Conservation (phyloP, 2,113 vertebrate species). For the Piliocolobus tephrosceles region DNA sequence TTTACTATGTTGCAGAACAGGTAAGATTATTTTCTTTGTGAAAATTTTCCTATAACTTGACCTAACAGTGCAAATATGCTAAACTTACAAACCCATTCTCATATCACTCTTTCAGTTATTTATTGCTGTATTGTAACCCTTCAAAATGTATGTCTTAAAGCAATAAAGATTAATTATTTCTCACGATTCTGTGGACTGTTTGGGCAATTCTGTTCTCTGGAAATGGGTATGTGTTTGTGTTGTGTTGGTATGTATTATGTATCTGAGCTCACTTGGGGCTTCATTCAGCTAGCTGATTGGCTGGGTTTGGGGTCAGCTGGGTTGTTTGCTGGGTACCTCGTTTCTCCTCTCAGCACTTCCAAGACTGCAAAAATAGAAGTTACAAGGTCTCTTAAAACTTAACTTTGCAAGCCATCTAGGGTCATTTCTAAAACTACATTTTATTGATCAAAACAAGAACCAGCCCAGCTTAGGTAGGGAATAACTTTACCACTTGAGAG, state of each 20-base stretch:
- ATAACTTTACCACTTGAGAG: not conserved
- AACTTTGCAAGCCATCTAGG: not conserved
- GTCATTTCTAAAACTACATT: not conserved
- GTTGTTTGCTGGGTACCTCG: not conserved
- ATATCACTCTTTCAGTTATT: not conserved
- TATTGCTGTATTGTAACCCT: not conserved
- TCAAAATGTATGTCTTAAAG: not conserved
- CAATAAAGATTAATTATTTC: not conserved
- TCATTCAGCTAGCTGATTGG: not conserved
- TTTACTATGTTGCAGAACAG: not conserved
- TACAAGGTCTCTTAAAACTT: not conserved
- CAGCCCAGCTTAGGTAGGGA: not conserved
- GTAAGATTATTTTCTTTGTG: not conserved
- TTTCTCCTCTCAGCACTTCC: not conserved
- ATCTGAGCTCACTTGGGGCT: not conserved
- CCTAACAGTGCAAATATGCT: not conserved
- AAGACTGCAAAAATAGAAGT: not conserved
- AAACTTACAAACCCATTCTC: not conserved
- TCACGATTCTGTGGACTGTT: not conserved
- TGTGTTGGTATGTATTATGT: not conserved
- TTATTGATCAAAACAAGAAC: slow-evolving; percentile 2
- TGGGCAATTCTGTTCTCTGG: not conserved
- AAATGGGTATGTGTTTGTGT: not conserved
- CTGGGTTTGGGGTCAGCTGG: not conserved
- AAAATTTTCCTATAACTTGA: slow-evolving; percentile 57